Percentiles rank a stretch among this genome's conserved stretches.
These are phyloP conservation scores for Penaeus chinensis DNA, from an alignment of 1,140 invertebrate species.

Conservation along the genomic window DNA sequence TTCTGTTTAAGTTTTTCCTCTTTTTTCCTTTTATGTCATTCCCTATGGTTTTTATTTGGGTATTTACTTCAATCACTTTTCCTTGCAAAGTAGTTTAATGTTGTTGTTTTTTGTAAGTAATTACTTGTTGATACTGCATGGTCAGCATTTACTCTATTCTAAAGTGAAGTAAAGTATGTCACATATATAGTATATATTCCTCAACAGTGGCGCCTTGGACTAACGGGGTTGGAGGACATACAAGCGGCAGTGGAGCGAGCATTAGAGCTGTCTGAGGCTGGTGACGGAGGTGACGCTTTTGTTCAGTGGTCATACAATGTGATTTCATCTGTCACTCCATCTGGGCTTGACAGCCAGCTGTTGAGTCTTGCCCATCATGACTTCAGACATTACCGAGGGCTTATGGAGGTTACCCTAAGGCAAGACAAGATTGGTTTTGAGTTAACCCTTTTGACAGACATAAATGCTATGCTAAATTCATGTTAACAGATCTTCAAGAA, in stretches of 20 bases:
- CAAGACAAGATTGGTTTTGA: not conserved
- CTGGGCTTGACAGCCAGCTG: slow-evolving; percentile 12
- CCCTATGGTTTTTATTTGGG: too few relatives aligned
- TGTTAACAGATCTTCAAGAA: not conserved
- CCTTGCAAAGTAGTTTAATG: too few relatives aligned
- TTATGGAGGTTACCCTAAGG: slow-evolving; percentile 54
- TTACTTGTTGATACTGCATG: too few relatives aligned
- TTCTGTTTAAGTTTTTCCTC: too few relatives aligned
- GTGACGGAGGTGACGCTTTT: slow-evolving; percentile 41
- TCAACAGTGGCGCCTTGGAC: slow-evolving; percentile 47
- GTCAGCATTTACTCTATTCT: too few relatives aligned
- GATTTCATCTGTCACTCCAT: slow-evolving; percentile 29
- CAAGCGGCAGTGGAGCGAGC: slow-evolving; percentile 46
- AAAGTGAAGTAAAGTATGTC: too few relatives aligned
- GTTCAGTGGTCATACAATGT: slow-evolving; percentile 44
- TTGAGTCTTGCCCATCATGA: slow-evolving; percentile 39
- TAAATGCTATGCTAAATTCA: not conserved
- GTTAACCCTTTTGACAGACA: not conserved
- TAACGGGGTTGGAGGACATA: slow-evolving; percentile 45
- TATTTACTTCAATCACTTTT: too few relatives aligned
- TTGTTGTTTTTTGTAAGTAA: too few relatives aligned
- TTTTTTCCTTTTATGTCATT: too few relatives aligned
- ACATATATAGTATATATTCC: not conserved
- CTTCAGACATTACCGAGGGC: slow-evolving; percentile 27
- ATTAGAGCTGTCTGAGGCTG: slow-evolving; percentile 41